These are phyloP conservation scores for Trachymyrmex septentrionalis DNA, from an alignment of 1,140 invertebrate genomes.

Conservation along the genomic window DNA sequence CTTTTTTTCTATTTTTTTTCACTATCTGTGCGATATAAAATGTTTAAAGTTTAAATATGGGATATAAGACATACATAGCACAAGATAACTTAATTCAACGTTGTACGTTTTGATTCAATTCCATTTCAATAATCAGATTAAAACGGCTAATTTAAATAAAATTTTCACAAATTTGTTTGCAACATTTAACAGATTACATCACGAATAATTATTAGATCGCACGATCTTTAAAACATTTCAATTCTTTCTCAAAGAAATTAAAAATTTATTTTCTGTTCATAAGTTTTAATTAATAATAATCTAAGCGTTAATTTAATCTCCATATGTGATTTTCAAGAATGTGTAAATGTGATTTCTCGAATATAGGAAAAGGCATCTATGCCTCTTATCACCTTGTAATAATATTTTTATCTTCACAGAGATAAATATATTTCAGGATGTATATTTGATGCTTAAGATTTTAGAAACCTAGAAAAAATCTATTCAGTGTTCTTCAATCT, in stretches of 20 bases:
- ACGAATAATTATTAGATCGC: neutral
- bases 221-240: slow-evolving; percentile 28
- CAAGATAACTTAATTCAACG: slow-evolving; percentile 5
- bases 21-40: neutral
- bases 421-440: too few relatives aligned
- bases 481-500: too few relatives aligned
- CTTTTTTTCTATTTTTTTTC: neutral
- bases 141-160: neutral
- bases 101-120: neutral
- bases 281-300: slow-evolving; percentile 1
- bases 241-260: neutral
- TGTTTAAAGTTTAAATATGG: neutral
- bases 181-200: slow-evolving; percentile 8
- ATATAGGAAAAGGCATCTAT: too few relatives aligned
- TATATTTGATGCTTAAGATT: too few relatives aligned
- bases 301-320: neutral
- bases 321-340: slow-evolving; percentile 6
- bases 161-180: slow-evolving; percentile 2
- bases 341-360: slow-evolving; percentile 4
- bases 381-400: too few relatives aligned
- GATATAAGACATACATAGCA: neutral
- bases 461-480: too few relatives aligned
- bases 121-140: neutral
- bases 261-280: slow-evolving; percentile 5
- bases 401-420: too few relatives aligned